Percentiles rank a stretch among this genome's conserved stretches.
Evolutionary conservation across 2,888 invertebrate genomes (phyloP).

Genomic region (Selenia dentaria): DNA sequence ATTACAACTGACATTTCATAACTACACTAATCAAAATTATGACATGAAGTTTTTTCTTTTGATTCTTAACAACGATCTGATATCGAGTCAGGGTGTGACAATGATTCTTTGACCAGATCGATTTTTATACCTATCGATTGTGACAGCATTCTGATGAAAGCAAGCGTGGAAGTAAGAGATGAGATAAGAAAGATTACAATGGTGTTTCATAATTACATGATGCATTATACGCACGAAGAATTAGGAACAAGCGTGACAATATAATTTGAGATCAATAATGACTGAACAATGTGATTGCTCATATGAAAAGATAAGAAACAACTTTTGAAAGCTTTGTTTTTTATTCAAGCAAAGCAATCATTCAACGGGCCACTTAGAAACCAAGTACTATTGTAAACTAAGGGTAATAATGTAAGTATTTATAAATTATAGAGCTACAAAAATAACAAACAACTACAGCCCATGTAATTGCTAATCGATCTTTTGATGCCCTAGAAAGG

Average conservation of each 20-base stretch:
- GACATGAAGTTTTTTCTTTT: conserved; percentile 30
- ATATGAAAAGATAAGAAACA: conserved; percentile 22
- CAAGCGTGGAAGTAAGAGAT: conserved; percentile 56
- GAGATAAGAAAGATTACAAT: conserved; percentile 60
- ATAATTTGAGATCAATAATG: conserved; percentile 57
- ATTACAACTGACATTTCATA: conserved; percentile 11
- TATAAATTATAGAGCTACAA: too few species aligned
- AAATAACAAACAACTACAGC: conserved; percentile 36
- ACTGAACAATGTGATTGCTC: conserved; percentile 21
- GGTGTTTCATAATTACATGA: conserved; percentile 57
- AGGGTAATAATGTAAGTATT: too few species aligned
- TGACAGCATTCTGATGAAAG: conserved; percentile 60
- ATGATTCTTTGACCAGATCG: conserved; percentile 48
- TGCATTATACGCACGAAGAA: conserved; percentile 52
- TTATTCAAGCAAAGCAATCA: conserved; percentile 1
- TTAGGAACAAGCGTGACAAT: conserved; percentile 61
- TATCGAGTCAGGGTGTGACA: conserved; percentile 62
- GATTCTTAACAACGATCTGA: conserved; percentile 55
- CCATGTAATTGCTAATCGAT: conserved; percentile 61
- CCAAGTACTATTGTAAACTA: too few species aligned
- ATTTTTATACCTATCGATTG: conserved; percentile 47
- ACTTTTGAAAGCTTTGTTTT: conserved; percentile 23
- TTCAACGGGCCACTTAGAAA: background rate
- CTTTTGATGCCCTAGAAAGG: conserved; percentile 60
- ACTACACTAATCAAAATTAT: conserved; percentile 2